phyloP scores from a whole-genome alignment of 30 jellyfish, hydroid and myxozoan species.

The Catostylus mosaicus region DNA sequence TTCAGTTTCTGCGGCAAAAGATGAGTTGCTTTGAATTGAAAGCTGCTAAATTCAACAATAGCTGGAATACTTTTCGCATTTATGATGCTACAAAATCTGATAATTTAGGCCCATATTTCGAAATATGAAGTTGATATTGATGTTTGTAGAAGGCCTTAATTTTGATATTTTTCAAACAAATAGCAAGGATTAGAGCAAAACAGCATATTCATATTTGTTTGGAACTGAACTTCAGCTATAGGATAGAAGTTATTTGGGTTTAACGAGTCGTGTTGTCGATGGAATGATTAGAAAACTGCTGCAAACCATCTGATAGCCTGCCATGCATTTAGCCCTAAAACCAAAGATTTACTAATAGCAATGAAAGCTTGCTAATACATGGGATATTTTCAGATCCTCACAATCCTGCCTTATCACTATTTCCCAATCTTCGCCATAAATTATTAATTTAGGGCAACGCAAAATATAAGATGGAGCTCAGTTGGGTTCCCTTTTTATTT shows the following conservation, averaged over 20 bases:
- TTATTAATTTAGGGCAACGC: constrained; percentile 14
- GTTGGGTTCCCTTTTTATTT: constrained; percentile 46
- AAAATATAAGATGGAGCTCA: constrained; percentile 38
- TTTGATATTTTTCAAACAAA: no score
- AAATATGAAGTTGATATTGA: no score
- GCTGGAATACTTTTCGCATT: no score
- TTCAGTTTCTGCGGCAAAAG: not conserved
- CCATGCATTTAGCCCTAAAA: constrained; percentile 12
- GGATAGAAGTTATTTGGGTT: not conserved
- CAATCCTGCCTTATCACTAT: constrained; percentile 40
- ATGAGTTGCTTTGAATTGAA: no score
- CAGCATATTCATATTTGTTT: no score
- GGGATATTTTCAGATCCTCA: constrained; percentile 40
- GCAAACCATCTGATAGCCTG: constrained; percentile 21
- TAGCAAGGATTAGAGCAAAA: no score
- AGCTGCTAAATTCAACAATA: no score
- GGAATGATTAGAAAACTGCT: not conserved
- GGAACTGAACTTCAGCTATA: not conserved
- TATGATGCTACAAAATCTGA: no score
- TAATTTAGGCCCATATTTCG: no score
- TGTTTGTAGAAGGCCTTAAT: no score
- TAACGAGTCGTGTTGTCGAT: not conserved
- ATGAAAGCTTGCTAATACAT: constrained; percentile 3
- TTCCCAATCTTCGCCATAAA: constrained; percentile 42
- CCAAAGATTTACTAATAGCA: constrained; percentile 35